These are phyloP conservation scores for Pogona vitticeps DNA, from an alignment of 2,113 vertebrate species.

Conservation along the genomic window DNA sequence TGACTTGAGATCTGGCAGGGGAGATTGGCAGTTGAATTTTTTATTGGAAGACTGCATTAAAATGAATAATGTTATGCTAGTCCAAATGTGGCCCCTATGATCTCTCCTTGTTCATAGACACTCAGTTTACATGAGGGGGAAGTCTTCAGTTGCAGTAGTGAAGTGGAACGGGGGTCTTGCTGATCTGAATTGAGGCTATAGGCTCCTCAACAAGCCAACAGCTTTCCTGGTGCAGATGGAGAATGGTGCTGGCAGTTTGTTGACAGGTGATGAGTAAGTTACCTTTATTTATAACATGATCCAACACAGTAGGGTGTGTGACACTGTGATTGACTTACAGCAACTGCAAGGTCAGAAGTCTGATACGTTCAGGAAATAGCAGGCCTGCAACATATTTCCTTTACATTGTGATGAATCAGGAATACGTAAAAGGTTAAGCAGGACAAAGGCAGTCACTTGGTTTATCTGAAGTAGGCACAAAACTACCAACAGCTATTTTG, in stretches of 20 bases:
- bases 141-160: constrained; percentile 47
- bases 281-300: constrained; percentile 72
- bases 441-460: constrained; percentile 32
- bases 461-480: constrained; percentile 32
- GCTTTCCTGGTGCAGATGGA: constrained; percentile 19
- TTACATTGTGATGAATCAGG: constrained; percentile 64
- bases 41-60: not conserved
- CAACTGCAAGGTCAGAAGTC: constrained; percentile 71
- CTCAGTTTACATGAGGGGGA: constrained; percentile 15
- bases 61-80: constrained; percentile 3
- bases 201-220: not conserved
- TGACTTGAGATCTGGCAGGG: not conserved
- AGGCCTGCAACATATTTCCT: constrained; percentile 44
- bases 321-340: constrained; percentile 59
- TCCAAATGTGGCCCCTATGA: constrained; percentile 32
- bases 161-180: constrained; percentile 10
- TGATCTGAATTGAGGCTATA: constrained; percentile 37
- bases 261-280: constrained; percentile 66
- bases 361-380: constrained; percentile 46
- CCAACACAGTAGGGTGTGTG: constrained; percentile 32
- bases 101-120: constrained; percentile 34
- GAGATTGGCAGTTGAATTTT: not conserved
- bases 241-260: constrained; percentile 10
- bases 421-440: constrained; percentile 57
- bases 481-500: constrained; percentile 36